Base-by-base conservation (phyloP, 2,113 vertebrate genomes). In the Elanus axillaris region DNA sequence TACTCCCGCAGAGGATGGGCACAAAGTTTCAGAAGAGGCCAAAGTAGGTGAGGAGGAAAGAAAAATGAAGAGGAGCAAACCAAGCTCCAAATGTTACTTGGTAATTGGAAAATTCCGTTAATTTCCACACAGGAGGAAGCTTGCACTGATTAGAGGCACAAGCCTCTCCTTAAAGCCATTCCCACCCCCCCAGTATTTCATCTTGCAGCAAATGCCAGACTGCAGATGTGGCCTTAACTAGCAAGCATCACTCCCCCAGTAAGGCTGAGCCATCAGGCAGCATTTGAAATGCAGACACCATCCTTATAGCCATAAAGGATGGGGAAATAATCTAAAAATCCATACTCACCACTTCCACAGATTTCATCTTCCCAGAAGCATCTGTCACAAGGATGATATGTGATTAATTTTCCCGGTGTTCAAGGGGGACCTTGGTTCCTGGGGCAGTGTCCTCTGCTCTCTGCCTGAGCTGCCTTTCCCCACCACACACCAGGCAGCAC, bases 181-280 rank as follows among this genome's bases (percentile, higher is more conserved):
- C 64, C 72, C 29, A 31, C 29, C 56, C 17, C 7, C 21, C 60
- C 34, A 84, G 62, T n/a, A 76, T 90, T 73, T 69, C 20, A 69
- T 87, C 53, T 88, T 67, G 63, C 53, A 96, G 80, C 31, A 45
- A 78, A 53, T 89, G 73, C 73, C 89, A 89, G 88, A 36, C 80
- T 69, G 89, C 91, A 97, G 91, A 94, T 89, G 91, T 79, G 89
- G 73, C 88, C 86, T 85, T 52, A 78, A 18, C 12, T 13, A 79
- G 29, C 76, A 50, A 88, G 29, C 32, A 6, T 86, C 75, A 5
- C 50, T 79, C 50, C 73, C 31, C 10, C 31, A 79, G 63, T 11
- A 6, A 90, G 77, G 56, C 76, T 75, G 50, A 97, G 86, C 83
- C 83, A 78, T 58, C 48, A 89, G 72, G 45, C 72, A 69, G 11